Percentiles rank a stretch among this genome's conserved stretches.
Evolutionary conservation across 2,797 vertebrate genomes (phyloP).

Genomic region (Orientallactaga sibirica): DNA sequence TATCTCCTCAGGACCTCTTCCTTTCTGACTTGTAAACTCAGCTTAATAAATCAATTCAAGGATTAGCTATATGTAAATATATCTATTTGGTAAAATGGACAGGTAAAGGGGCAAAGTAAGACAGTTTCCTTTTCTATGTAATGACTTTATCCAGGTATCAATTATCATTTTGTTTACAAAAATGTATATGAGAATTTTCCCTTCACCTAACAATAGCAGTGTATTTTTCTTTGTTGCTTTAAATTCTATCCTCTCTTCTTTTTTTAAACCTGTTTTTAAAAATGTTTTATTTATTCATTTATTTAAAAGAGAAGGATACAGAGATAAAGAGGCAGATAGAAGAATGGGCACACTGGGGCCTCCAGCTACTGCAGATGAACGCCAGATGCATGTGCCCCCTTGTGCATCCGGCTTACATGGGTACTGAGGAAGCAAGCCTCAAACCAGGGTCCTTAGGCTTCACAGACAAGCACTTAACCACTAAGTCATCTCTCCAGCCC

Average conservation of each 20-base stretch:
- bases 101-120: slow-evolving; percentile 64
- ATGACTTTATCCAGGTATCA: slow-evolving; percentile 46
- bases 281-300: too few species aligned
- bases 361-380: too few species aligned
- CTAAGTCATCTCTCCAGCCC: too few species aligned
- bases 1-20: slow-evolving; percentile 72
- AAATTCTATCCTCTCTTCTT: not conserved
- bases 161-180: not conserved
- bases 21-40: slow-evolving; percentile 83
- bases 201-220: slow-evolving; percentile 28
- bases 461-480: too few species aligned
- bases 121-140: slow-evolving; percentile 9
- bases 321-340: too few species aligned
- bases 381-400: too few species aligned
- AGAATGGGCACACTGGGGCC: too few species aligned
- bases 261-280: not conserved
- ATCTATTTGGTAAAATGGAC: slow-evolving; percentile 60
- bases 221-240: not conserved
- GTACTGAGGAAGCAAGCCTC: too few species aligned
- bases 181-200: slow-evolving; percentile 37
- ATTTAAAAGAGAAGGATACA: too few species aligned
- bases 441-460: too few species aligned
- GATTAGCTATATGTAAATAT: slow-evolving; percentile 79
- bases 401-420: too few species aligned
- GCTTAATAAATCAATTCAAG: slow-evolving; percentile 82